Evolutionary conservation across 2,888 invertebrate genomes (phyloP), one percentile per base, ranked within the genome.

Genomic region (Sabellastarte sp.): DNA sequence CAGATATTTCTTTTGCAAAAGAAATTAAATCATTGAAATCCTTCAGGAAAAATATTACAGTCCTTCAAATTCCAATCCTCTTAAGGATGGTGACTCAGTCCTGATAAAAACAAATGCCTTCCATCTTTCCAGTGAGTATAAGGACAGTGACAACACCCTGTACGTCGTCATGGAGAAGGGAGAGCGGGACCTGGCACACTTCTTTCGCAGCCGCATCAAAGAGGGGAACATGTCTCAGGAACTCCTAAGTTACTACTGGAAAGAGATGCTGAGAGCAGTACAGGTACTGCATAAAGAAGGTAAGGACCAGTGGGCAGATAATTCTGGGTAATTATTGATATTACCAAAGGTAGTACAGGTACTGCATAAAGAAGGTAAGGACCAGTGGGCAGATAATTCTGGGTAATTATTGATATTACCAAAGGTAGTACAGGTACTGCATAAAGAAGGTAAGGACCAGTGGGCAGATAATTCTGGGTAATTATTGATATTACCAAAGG

Each of bases 111-210:
- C n/a, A n/a, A n/a, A n/a, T n/a, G n/a, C n/a, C n/a, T 41, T 20
- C 41, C 20, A 15, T 71, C 64, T 69, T 85, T 86, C 1, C 82
- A 94, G 93, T 85, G 91, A 94, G 83, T 89, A 90, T 71, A 86
- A 87, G 55, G 84, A 85, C 29, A 87, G 88, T 67, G 52, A 24
- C 5, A 87, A 88, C 72, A 83, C 84, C 70, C 87, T 98, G 65
- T 90, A 90, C 65, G 88, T 97, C 74, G 91, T 98, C 29, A 88
- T 98, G 89, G 98, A 98, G 86, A 90, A 90, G 80, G 97, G 97
- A 0, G 93, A 93, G 77, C 90, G 90, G 5, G 96, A 97, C 86
- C 87, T 98, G 68, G 89, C 91, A 55, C 88, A 89, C 73, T 89
- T 93, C 61, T 78, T 83, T 65, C 64, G 71, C 24, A 70, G 71